Evolutionary conservation across 2,113 vertebrate species (phyloP), one percentile per base, ranked within the genome.

Genomic region (Australoheros scitulus): DNA sequence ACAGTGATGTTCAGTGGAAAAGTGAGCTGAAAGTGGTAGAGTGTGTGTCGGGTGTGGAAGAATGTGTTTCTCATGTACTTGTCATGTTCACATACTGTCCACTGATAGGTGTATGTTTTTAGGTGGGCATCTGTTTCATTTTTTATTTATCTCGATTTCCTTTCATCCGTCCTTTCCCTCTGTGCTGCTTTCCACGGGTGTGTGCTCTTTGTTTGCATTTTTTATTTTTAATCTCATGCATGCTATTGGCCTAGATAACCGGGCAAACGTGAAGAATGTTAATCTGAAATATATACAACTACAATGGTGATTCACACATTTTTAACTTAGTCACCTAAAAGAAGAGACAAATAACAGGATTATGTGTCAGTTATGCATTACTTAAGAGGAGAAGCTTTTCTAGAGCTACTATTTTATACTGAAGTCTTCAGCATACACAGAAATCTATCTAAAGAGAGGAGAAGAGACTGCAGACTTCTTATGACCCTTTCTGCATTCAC

Each of bases 51-150:
- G 64, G 50, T 43, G 64, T 79, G 79, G 74, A 70, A 11, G 41
- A 87, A 89, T 89, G 87, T 86, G 87, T 86, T 88, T 85, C 80
- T 86, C 84, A 70, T 91, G 89, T 91, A 43, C 78, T 79, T 88
- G 85, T 89, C 88, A 80, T 76, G 85, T 81, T 81, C 52, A 11
- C 55, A 22, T 34, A 52, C 57, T 52, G 38, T 38, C 58, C 57
- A 61, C 18, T 56, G 61, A 85, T 4, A 50, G 74, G 61, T 14
- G 43, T 70, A 79, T 58, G 61, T 32, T 68, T 84, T 63, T 78
- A 70, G 58, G 79, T 75, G 32, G 9, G 38, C 63, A 11, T 61
- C 59, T 38, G 26, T 81, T 70, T 79, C 36, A 43, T 50, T 63
- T 82, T 43, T 81, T 59, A 75, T 57, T 70, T 47, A 43, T n/a